Evolutionary conservation across 2,113 vertebrate species (phyloP).

Genomic region (Strix aluco): DNA sequence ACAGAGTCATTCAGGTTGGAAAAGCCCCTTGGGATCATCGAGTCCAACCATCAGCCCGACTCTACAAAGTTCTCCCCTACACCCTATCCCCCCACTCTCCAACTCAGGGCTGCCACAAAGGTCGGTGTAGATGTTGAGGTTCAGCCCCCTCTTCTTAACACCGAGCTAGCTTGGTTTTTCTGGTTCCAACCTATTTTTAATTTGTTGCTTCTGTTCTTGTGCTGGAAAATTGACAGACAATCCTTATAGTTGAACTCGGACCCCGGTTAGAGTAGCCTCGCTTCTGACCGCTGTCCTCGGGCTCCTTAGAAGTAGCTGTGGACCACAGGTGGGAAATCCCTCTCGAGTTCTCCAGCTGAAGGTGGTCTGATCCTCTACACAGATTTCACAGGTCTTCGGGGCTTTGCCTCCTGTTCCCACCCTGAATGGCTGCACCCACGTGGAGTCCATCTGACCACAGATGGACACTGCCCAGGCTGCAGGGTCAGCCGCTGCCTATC

Average conservation of each 20-base stretch:
- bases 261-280: rapidly evolving
- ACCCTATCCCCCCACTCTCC: not conserved
- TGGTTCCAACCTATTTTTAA: not conserved
- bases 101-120: not conserved
- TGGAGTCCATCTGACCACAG: not conserved
- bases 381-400: not conserved
- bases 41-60: too few relatives aligned
- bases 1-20: too few relatives aligned
- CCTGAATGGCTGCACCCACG: not conserved
- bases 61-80: too few relatives aligned
- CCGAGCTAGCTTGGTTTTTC: not conserved
- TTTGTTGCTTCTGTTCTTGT: not conserved
- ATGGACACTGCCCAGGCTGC: not conserved
- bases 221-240: not conserved
- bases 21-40: too few relatives aligned
- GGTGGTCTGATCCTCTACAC: not conserved
- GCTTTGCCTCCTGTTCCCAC: not conserved
- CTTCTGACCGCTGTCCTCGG: rapidly evolving
- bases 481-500: not conserved
- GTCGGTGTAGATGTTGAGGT: not conserved
- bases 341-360: not conserved
- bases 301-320: not conserved
- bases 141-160: not conserved
- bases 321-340: not conserved
- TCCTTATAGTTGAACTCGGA: not conserved